A percentile compares a stretch with the other conserved stretches of the same genome.
Evolutionary conservation across 2,888 invertebrate genomes (phyloP).

Genomic region (Nemoura dubitans): DNA sequence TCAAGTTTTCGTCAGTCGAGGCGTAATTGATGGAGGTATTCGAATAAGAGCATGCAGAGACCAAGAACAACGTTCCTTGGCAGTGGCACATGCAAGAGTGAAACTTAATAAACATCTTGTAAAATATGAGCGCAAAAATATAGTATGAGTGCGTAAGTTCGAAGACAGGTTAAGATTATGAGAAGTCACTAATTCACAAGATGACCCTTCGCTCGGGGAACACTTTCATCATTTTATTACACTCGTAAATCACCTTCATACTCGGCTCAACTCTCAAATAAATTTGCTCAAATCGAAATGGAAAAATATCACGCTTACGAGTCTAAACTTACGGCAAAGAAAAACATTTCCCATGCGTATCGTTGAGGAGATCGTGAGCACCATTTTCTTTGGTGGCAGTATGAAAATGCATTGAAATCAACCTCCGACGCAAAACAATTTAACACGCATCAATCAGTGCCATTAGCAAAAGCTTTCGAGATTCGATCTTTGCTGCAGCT

Average conservation of each 20-base stretch:
- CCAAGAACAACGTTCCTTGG: constrained; percentile 33
- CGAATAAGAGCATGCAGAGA: not conserved
- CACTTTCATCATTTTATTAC: constrained; percentile 19
- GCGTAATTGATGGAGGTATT: constrained; percentile 35
- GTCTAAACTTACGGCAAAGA: no score
- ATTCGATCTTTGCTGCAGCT: not conserved
- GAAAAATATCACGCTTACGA: no score
- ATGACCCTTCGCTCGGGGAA: constrained; percentile 22
- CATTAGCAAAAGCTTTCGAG: not conserved
- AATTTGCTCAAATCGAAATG: no score
- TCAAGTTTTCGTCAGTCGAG: constrained; percentile 19
- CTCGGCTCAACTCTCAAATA: no score
- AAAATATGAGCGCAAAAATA: constrained; percentile 37
- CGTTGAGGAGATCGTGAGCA: no score
- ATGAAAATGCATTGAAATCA: not conserved
- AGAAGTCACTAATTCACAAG: constrained; percentile 17
- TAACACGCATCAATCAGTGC: not conserved
- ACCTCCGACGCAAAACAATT: not conserved
- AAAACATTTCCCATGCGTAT: no score
- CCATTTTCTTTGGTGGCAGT: no score
- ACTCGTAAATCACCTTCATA: constrained; percentile 14
- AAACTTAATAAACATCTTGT: constrained; percentile 38
- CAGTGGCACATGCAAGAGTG: constrained; percentile 34
- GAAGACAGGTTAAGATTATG: constrained; percentile 42
- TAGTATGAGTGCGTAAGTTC: not conserved